Percentiles rank a stretch among this genome's conserved stretches.
Evolutionary conservation across 2,113 vertebrate genomes (phyloP).

Genomic region (Ginglymostoma cirratum): DNA sequence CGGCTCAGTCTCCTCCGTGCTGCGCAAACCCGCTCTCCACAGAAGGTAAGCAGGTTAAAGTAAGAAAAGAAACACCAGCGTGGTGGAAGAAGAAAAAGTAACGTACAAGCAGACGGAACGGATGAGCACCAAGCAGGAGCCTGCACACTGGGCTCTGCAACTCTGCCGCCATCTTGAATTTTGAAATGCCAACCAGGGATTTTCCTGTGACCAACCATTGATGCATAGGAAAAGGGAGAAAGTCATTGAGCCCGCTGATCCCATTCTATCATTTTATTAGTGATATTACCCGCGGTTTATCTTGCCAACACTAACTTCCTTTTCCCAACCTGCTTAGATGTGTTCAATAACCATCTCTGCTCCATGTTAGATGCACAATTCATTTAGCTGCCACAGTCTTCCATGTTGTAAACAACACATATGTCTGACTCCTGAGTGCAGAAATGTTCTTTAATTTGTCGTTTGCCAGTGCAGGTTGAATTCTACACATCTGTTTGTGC

Average conservation of each 20-base stretch:
- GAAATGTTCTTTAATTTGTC: not conserved
- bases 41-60: too few relatives aligned
- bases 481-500: not conserved
- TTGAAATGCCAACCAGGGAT: too few relatives aligned
- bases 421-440: not conserved
- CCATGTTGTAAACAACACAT: not conserved
- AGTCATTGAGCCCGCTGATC: not conserved
- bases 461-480: not conserved
- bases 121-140: too few relatives aligned
- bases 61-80: too few relatives aligned
- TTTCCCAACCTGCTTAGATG: not conserved
- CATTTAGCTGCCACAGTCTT: not conserved
- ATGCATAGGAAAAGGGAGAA: not conserved
- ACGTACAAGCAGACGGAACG: too few relatives aligned
- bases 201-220: not conserved
- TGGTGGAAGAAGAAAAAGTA: too few relatives aligned
- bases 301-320: not conserved
- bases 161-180: too few relatives aligned
- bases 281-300: not conserved
- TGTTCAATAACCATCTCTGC: not conserved
- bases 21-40: too few relatives aligned
- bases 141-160: too few relatives aligned
- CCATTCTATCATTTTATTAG: not conserved
- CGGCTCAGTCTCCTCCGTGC: too few relatives aligned
- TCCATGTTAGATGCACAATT: not conserved